Evolutionary conservation across 2,888 invertebrate species (phyloP), one percentile per base, ranked within the genome.

Genomic region (Cephus spinipes): DNA sequence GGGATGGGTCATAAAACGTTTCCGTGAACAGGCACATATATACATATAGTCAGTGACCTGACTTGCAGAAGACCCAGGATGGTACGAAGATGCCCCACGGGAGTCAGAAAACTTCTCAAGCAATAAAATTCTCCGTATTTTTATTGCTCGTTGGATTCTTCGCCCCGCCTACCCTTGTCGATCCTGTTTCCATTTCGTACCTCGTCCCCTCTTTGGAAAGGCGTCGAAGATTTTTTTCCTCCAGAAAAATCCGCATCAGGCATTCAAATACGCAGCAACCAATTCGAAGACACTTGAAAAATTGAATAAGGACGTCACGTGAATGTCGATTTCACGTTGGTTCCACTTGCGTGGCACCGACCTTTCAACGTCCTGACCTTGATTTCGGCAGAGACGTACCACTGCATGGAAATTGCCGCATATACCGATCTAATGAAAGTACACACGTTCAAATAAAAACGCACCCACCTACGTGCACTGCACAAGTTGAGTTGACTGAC

Each of bases 321-420:
- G 74, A 74, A 74, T 34, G 74, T 74, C 74, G 74, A 74, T 74
- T 33, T 23, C 35, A 35, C 73, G 11, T 30, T 32, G 69, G 69
- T 30, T 69, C 69, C 12, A 9, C 23, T 12, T 12, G 71, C 15
- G 9, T 33, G 71, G 31, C 71, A 33, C 12, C 32, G 71, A 71
- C 71, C 71, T 71, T 71, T 71, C 30, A 32, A 32, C 12, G 32
- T 11, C 71, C 23, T 55, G 31, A 71, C 71, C 71, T 71, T 71
- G 31, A 71, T 71, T 71, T 71, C 32, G 71, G 71, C 32, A 32
- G 12, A 11, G 12, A 71, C 15, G 15, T 71, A 31, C 12, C 9
- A 33, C 32, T 33, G 31, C 71, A 71, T 71, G 71, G 71, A 71
- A 71, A 71, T 71, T 12, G 33, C 71, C 6, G 31, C 9, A 32